These are phyloP conservation scores for Alethe castanea DNA, from an alignment of 2,113 vertebrate species.

Conservation along the genomic window DNA sequence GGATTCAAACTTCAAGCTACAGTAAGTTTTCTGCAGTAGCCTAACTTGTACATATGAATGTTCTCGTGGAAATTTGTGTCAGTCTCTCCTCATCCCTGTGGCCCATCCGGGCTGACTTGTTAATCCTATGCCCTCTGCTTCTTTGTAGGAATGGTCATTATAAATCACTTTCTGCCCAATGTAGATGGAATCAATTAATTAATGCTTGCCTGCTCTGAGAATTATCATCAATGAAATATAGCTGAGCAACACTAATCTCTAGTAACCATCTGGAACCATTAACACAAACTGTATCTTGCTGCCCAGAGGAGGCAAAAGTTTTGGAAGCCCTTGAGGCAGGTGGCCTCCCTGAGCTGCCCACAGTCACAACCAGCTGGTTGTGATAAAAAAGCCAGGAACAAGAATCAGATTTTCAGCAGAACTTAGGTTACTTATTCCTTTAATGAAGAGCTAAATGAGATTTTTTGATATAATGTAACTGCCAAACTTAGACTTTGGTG, in stretches of 20 bases:
- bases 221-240: neutral
- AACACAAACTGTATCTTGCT: neutral
- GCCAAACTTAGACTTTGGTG: neutral
- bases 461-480: neutral
- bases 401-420: neutral
- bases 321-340: neutral
- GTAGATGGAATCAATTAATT: slow-evolving; percentile 24
- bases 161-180: neutral
- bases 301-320: neutral
- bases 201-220: neutral
- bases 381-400: neutral
- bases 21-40: neutral
- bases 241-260: neutral
- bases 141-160: neutral
- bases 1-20: neutral
- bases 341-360: neutral
- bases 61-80: neutral
- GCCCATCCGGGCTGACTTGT: neutral
- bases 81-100: neutral
- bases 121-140: neutral
- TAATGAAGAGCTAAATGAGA: neutral
- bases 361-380: neutral
- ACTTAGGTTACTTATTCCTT: neutral
- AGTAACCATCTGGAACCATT: neutral
- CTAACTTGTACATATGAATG: neutral